Conservation (phyloP, 2,113 vertebrate species). For the Otolemur garnettii region DNA sequence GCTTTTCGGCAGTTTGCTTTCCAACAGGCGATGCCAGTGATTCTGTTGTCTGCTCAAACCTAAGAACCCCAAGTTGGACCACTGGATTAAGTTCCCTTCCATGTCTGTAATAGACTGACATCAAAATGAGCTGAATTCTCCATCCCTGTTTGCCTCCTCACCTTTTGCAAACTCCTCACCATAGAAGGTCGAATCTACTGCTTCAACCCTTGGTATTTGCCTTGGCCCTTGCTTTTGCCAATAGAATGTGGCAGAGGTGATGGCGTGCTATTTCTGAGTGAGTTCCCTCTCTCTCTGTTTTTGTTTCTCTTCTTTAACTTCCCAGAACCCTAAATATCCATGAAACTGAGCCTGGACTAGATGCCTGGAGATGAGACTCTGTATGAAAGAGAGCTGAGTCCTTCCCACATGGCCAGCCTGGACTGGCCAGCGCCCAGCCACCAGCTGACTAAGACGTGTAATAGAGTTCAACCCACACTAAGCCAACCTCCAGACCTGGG, state of each 20-base stretch:
- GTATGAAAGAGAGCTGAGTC: not conserved
- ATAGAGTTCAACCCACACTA: accelerated
- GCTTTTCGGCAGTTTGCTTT: not conserved
- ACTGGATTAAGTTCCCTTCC: not conserved
- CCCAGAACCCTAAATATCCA: not conserved
- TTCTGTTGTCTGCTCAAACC: not conserved
- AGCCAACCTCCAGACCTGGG: not conserved
- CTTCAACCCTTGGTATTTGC: not conserved
- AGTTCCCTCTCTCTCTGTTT: not conserved
- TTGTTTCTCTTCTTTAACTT: not conserved
- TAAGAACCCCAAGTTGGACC: not conserved
- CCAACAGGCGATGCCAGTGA: not conserved
- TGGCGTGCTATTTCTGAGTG: not conserved
- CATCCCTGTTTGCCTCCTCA: not conserved
- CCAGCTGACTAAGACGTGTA: not conserved
- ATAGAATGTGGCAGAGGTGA: not conserved
- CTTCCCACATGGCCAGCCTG: accelerated
- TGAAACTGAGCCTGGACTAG: not conserved
- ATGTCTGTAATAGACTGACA: accelerated
- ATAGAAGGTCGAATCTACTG: no score
- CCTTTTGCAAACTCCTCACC: not conserved
- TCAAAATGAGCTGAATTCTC: not conserved
- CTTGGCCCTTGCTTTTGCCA: not conserved
- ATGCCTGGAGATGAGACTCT: no score
- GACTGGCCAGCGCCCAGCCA: not conserved